phyloP scores from a whole-genome alignment of 2,797 vertebrate genomes.

The Hipposideros larvatus region DNA sequence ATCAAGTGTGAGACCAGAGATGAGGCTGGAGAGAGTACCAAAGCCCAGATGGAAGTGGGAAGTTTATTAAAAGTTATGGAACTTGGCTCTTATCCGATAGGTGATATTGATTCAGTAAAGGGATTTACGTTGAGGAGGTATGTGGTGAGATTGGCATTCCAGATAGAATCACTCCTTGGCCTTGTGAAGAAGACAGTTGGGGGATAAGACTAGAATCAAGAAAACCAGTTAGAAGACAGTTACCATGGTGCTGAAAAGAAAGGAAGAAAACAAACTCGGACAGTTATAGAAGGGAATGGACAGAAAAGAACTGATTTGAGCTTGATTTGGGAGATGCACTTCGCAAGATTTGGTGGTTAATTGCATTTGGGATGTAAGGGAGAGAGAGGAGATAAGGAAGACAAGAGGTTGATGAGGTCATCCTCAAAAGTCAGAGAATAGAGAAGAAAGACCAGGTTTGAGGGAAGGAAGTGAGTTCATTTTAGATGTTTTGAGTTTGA shows the following conservation, averaged over 20 bases:
- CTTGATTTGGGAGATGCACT: not conserved
- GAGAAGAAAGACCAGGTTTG: not conserved
- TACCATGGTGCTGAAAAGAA: not conserved
- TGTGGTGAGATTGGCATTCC: not conserved
- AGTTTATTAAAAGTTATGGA: not conserved
- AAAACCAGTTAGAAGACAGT: not conserved
- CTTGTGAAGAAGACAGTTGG: not conserved
- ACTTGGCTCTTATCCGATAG: not conserved
- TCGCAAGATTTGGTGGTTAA: not conserved
- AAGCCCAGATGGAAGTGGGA: not conserved
- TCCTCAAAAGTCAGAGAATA: not conserved
- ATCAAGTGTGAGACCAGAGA: not conserved
- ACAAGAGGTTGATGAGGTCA: not conserved
- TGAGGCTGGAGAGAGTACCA: not conserved
- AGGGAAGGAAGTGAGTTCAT: not conserved
- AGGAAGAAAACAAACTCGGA: not conserved
- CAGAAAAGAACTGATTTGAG: not conserved
- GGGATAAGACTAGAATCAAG: not conserved
- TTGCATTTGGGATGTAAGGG: not conserved
- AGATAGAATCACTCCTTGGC: not conserved
- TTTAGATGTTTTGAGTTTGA: not conserved
- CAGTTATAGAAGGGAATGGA: not conserved
- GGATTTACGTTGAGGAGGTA: not conserved
- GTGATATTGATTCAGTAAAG: not conserved
- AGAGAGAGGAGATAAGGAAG: not conserved